Percentiles rank a stretch among this genome's conserved stretches.
Evolutionary conservation across 1,140 invertebrate genomes (phyloP).

Genomic region (Paraescarpia echinospica): DNA sequence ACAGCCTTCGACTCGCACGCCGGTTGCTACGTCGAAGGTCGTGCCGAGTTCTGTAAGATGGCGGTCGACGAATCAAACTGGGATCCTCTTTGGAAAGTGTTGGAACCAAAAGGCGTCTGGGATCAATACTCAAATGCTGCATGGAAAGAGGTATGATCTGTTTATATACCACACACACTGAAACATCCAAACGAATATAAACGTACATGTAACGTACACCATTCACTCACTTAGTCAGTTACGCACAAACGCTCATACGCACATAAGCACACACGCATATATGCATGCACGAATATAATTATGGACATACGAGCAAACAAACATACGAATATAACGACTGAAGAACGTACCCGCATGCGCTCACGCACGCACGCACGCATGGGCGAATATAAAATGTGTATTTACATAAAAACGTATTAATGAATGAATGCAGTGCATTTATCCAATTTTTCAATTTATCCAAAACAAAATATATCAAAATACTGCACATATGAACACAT

Average conservation of each 20-base stretch:
- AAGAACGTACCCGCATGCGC: too few relatives aligned
- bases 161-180: neutral
- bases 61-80: neutral
- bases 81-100: neutral
- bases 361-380: too few relatives aligned
- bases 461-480: too few relatives aligned
- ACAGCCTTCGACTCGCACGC: neutral
- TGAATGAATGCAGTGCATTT: too few relatives aligned
- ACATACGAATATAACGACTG: too few relatives aligned
- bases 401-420: too few relatives aligned
- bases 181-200: neutral
- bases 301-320: too few relatives aligned
- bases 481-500: neutral
- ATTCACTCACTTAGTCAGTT: too few relatives aligned
- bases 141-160: neutral
- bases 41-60: neutral
- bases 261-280: neutral
- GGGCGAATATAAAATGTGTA: too few relatives aligned
- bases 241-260: too few relatives aligned
- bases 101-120: neutral
- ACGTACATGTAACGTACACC: neutral
- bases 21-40: neutral
- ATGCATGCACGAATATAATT: neutral
- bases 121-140: neutral
- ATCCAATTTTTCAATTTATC: too few relatives aligned